phyloP scores from a whole-genome alignment of 1,140 invertebrate genomes.

The Arctopsyche grandis region DNA sequence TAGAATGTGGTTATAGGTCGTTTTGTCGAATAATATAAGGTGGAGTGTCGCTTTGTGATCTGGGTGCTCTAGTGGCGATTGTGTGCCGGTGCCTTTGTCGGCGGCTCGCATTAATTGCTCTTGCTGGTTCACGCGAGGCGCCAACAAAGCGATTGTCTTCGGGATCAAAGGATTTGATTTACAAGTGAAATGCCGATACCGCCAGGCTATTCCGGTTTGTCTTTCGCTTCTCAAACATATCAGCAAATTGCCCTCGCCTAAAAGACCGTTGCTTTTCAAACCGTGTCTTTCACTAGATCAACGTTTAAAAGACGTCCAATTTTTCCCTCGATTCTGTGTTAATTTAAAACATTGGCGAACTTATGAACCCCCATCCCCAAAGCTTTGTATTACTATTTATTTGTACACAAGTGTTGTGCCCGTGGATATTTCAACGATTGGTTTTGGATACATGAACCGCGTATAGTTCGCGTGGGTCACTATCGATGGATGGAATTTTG shows the following conservation, averaged over 20 bases:
- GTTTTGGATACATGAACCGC: too few relatives aligned
- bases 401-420: too few relatives aligned
- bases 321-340: too few relatives aligned
- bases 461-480: too few relatives aligned
- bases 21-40: conserved; percentile 12
- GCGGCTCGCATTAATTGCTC: conserved; percentile 39
- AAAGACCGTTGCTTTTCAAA: not conserved
- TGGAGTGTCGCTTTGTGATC: conserved; percentile 28
- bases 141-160: conserved; percentile 43
- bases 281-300: not conserved
- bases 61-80: conserved; percentile 33
- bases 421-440: too few relatives aligned
- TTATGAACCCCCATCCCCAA: too few relatives aligned
- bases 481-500: too few relatives aligned
- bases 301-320: too few relatives aligned
- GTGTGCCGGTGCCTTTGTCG: conserved; percentile 38
- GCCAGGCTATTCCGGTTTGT: conserved; percentile 33
- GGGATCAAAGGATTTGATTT: conserved; percentile 45
- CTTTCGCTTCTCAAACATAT: conserved; percentile 39
- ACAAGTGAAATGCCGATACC: conserved; percentile 46
- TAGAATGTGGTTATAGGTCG: not conserved
- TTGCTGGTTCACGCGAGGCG: conserved; percentile 37
- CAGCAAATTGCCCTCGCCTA: conserved; percentile 18
- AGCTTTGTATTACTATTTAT: too few relatives aligned
- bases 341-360: too few relatives aligned